Evolutionary conservation across 2,113 vertebrate species (phyloP).

Genomic region (Thermophis baileyi): DNA sequence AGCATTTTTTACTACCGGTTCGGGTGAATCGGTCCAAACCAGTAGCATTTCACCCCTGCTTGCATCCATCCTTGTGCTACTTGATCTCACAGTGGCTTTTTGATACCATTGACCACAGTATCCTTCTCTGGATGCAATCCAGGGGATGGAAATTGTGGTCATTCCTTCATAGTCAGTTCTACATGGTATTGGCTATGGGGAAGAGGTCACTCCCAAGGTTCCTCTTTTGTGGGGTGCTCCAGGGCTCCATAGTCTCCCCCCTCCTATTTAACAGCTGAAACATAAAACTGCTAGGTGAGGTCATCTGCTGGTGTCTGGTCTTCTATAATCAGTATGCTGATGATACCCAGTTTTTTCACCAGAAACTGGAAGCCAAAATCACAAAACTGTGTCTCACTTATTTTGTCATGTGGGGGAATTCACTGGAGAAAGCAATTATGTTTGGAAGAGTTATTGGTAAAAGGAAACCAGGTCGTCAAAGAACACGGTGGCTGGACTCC

Average conservation of each 20-base stretch:
- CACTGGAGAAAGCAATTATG: too few species aligned
- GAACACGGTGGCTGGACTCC: too few species aligned
- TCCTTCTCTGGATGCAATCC: background rate
- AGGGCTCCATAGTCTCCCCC: background rate
- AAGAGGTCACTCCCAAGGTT: background rate
- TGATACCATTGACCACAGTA: background rate
- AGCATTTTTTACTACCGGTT: too few species aligned
- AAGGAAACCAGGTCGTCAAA: too few species aligned
- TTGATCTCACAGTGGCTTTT: background rate
- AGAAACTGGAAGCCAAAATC: too few species aligned
- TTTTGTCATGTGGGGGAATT: too few species aligned
- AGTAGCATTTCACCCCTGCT: too few species aligned
- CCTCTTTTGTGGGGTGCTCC: background rate
- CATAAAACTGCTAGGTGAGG: background rate
- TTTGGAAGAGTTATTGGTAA: too few species aligned
- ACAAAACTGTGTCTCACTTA: too few species aligned
- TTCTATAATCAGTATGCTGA: background rate
- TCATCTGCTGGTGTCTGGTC: background rate
- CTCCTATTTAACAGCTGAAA: background rate
- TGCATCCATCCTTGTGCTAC: background rate
- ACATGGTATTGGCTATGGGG: background rate
- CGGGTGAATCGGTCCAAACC: too few species aligned
- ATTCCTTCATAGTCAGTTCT: background rate
- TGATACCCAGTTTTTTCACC: background rate
- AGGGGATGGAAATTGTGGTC: background rate